Evolutionary conservation across 2,113 vertebrate species (phyloP).

Genomic region (Psammodynastes pulverulentus): DNA sequence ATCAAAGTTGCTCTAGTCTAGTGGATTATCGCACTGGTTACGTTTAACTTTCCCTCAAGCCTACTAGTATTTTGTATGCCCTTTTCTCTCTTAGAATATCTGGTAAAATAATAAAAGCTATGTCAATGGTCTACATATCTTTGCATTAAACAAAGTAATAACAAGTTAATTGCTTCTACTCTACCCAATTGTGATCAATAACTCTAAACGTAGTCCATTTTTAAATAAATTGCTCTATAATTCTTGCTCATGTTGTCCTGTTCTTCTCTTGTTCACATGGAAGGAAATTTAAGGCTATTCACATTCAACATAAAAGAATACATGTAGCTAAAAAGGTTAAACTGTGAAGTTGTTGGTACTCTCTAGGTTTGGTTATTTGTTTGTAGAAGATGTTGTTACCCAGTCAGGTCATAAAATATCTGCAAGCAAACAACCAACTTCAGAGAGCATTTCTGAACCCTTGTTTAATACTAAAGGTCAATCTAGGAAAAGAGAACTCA

Average conservation of each 20-base stretch:
- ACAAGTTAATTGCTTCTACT: constrained; percentile 22
- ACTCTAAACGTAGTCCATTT: constrained; percentile 21
- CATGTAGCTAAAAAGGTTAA: background rate
- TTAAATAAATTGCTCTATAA: background rate
- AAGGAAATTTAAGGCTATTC: background rate
- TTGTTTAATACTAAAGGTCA: background rate
- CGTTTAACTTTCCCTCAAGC: constrained; percentile 16
- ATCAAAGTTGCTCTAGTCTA: background rate
- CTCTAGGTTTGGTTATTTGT: background rate
- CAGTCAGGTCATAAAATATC: background rate
- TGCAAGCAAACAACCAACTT: background rate
- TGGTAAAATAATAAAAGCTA: background rate
- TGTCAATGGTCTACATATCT: constrained; percentile 16
- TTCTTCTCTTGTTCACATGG: background rate
- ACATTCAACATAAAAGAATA: background rate
- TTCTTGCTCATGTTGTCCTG: background rate
- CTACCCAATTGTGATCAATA: constrained; percentile 21
- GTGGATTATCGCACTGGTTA: background rate
- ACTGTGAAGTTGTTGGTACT: background rate
- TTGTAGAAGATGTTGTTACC: background rate
- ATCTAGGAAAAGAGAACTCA: background rate
- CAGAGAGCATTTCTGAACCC: background rate
- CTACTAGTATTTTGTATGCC: background rate
- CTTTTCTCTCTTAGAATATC: background rate
- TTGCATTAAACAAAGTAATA: constrained; percentile 31